Base-by-base conservation (phyloP, 2,113 vertebrate species). In the Puma concolor region DNA sequence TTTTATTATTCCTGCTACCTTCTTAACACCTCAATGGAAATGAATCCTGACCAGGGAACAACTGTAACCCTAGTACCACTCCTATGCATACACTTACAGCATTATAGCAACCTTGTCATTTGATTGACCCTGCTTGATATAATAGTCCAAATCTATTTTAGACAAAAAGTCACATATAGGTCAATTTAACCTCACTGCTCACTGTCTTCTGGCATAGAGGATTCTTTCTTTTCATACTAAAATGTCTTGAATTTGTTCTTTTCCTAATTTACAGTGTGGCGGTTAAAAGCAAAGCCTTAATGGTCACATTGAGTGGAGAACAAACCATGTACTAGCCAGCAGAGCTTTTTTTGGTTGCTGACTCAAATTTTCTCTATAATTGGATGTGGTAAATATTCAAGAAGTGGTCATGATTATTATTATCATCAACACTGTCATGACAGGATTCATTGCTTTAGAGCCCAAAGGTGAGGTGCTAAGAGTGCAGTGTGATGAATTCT, bases 351-450 rank as follows among this genome's bases (percentile, higher is more conserved):
- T 9, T 12, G 33, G 50, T n/a, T 33, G 25, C 52, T n/a, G 64
- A 60, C 5, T 2, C 52, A 82, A 36, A 76, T 48, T 16, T 82
- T 50, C 33, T 63, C 66, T 60, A 13, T 3, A 27, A 44, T 2
- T 15, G 21, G 72, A 77, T 23, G 16, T 10, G 44, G 29, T 7
- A 63, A n/a, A 12, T 15, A 16, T 11, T 38, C 54, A 27, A 4
- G 4, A 52, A 25, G 38, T 25, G 29, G 21, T 25, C 33, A 10
- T 4, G 3, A 15, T 17, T 11, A 44, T 41, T 38, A 14, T 8
- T 5, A 10, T 3, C 15, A 36, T 54, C 60, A 29, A 0, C 27
- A 13, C 3, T 4, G 0, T 13, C 57, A 41, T 1, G 5, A 27
- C 33, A 41, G 50, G 6, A 66, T 2, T 31, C 13, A 2, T 0